Conservation (phyloP, 2,888 invertebrate species). For the Poecilus cupreus region DNA sequence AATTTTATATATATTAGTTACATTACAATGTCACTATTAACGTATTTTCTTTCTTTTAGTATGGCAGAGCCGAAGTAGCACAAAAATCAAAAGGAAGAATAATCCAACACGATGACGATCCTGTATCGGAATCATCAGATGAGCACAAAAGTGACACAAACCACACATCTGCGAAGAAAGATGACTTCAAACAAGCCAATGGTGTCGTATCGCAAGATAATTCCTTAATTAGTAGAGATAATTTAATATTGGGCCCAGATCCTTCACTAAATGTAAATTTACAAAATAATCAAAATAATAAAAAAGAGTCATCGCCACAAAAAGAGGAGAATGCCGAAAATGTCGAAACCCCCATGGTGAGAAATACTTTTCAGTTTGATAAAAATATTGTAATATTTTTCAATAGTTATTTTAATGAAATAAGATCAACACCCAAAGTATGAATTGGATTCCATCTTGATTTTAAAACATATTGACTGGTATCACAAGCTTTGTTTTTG, state of each 20-base stretch:
- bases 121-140: constrained; percentile 7
- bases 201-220: constrained; percentile 71
- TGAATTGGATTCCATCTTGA: no score
- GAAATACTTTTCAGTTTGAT: no score
- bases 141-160: not conserved
- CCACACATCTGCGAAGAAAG: not conserved
- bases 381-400: no score
- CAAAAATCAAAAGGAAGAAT: constrained; percentile 25
- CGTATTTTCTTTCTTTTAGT: constrained; percentile 41
- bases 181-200: constrained; percentile 45
- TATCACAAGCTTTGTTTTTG: no score
- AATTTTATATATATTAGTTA: not conserved
- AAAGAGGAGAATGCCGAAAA: constrained; percentile 61
- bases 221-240: constrained; percentile 83
- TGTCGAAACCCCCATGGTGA: not conserved
- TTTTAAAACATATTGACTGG: no score
- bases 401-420: no score
- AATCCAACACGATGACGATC: constrained; percentile 24
- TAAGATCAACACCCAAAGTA: no score
- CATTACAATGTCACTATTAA: not conserved
- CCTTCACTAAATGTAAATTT: constrained; percentile 72
- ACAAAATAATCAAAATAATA: constrained; percentile 73
- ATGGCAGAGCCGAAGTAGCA: constrained; percentile 56
- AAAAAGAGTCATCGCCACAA: constrained; percentile 69
- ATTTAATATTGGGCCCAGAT: constrained; percentile 84